Evolutionary conservation across 2,888 invertebrate species (phyloP), one percentile per base, ranked within the genome.

Genomic region (Orthonychiurus folsomi): DNA sequence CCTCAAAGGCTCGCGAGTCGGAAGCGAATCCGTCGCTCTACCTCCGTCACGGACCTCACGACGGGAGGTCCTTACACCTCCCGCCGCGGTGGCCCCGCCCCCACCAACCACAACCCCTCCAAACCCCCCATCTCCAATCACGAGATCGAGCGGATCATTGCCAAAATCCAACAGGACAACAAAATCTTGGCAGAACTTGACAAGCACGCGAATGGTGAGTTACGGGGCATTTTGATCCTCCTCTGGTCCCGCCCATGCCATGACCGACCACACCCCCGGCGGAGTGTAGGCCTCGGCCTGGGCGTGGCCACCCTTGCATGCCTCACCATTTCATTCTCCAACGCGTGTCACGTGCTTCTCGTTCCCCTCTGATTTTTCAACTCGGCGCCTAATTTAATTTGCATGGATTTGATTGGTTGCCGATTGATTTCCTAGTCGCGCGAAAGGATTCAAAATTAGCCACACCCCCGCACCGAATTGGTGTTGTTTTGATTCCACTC

Each of bases 101-200:
- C 55, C 55, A 24, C 54, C 20, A 70, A 70, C 66, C 68, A 69
- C 66, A 66, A 68, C 64, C 66, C 70, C 68, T 69, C 70, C 63
- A 21, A 24, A 55, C 55, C 20, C 2, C 15, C 24, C 55, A 24
- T 25, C 25, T 28, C 27, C 59, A 70, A 68, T 68, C 67, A 71
- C 74, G 92, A 93, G 80, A 92, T 93, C 77, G 92, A 93, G 79
- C 84, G 90, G 76, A 90, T 93, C 78, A 92, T 93, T 89, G 92
- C 92, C 73, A 93, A 93, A 82, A 90, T 93, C 75, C 92, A 93
- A 79, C 93, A 92, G 76, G 83, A 83, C 70, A 77, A 77, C 72
- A 75, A 74, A 69, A 88, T 93, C 74, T 82, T 93, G 75, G 92
- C 93, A 70, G 93, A 93, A 77, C 80, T 93, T 75, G 93, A 93